Conservation (phyloP, 2,888 invertebrate species). For the Labia minor region DNA sequence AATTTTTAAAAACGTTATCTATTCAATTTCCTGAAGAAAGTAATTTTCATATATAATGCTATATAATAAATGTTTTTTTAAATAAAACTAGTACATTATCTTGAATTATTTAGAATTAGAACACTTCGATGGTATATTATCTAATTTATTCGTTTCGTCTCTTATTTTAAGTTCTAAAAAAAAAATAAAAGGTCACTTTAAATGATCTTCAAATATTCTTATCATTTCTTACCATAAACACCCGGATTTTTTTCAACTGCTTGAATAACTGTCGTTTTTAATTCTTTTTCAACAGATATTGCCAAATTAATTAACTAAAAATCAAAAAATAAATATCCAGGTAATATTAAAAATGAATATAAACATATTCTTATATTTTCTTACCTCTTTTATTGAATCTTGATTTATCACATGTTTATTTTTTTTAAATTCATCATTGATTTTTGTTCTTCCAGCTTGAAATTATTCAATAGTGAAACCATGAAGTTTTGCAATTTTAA, state of each 20-base stretch:
- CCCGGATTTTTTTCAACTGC: constrained; percentile 56
- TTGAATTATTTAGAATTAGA: no score
- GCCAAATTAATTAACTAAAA: constrained; percentile 56
- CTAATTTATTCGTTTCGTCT: constrained; percentile 47
- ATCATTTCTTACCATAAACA: constrained; percentile 48
- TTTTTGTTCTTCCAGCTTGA: constrained; percentile 52
- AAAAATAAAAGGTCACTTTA: constrained; percentile 23
- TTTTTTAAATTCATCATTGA: constrained; percentile 64
- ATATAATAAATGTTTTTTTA: no score
- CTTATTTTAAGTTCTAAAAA: constrained; percentile 51
- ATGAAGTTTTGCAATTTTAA: no score
- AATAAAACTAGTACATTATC: no score
- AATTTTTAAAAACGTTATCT: no score
- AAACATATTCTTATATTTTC: constrained; percentile 5
- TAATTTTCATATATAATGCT: no score
- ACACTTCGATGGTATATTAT: constrained; percentile 58
- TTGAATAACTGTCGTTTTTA: constrained; percentile 63
- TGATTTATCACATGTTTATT: constrained; percentile 50
- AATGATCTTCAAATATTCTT: not conserved
- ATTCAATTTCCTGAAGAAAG: no score
- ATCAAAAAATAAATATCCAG: constrained; percentile 20
- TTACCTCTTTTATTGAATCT: constrained; percentile 53
- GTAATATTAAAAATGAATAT: constrained; percentile 16
- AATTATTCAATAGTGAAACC: constrained; percentile 21
- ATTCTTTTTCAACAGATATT: constrained; percentile 55